phyloP scores from a whole-genome alignment of 2,797 vertebrate species.

The Lerista edwardsae region DNA sequence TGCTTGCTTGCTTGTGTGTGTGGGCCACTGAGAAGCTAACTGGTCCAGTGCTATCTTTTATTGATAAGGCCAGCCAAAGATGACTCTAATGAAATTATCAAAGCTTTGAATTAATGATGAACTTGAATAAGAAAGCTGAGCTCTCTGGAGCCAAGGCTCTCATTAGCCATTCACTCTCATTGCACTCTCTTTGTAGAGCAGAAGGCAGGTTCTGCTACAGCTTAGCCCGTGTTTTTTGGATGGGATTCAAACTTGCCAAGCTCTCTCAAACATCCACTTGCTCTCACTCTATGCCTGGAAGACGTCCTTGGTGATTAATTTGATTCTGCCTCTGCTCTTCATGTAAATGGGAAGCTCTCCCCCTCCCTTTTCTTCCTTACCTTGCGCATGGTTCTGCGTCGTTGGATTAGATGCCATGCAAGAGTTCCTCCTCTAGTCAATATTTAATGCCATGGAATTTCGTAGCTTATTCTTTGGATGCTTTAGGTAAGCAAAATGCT shows the following conservation, averaged over 20 bases:
- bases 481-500: conserved; percentile 74
- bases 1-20: conserved; percentile 65
- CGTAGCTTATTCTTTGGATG: conserved; percentile 68
- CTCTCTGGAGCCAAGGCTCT: conserved; percentile 91
- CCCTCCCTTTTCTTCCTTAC: conserved; percentile 29
- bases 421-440: conserved; percentile 74
- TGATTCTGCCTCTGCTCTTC: conserved; percentile 56
- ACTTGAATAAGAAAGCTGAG: conserved; percentile 93
- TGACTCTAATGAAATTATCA: conserved; percentile 99
- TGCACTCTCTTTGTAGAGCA: conserved; percentile 87
- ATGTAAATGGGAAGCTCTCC: conserved; percentile 52
- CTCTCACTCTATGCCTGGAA: conserved; percentile 58
- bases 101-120: conserved; percentile 99
- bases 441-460: conserved; percentile 59
- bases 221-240: conserved; percentile 84
- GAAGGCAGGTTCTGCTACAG: conserved; percentile 82
- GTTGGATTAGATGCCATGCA: conserved; percentile 75
- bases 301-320: conserved; percentile 76
- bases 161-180: conserved; percentile 96
- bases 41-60: conserved; percentile 94
- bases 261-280: conserved; percentile 58
- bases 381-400: conserved; percentile 52
- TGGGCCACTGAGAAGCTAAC: conserved; percentile 79
- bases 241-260: conserved; percentile 84
- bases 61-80: conserved; percentile 90